phyloP scores from a whole-genome alignment of 2,797 vertebrate species.

The Danio jaintianensis region DNA sequence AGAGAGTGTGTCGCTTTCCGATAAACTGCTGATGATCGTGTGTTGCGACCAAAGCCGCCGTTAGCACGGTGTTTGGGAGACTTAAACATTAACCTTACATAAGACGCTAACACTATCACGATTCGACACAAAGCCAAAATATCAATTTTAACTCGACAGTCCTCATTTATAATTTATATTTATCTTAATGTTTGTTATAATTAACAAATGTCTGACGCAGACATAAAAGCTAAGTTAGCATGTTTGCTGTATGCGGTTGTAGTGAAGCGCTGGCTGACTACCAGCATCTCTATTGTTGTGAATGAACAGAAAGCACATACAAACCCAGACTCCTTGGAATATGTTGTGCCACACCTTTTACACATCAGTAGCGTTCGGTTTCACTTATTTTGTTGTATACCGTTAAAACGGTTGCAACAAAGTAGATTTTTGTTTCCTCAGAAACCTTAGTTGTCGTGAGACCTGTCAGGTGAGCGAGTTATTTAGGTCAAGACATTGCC shows the following conservation, averaged over 20 bases:
- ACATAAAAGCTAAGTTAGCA: background rate
- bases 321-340: background rate
- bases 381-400: background rate
- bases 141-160: background rate
- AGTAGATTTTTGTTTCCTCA: too few relatives aligned
- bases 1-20: background rate
- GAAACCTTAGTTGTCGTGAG: too few relatives aligned
- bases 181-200: background rate
- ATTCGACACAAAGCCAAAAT: background rate
- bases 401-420: background rate
- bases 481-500: too few relatives aligned
- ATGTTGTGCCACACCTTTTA: background rate
- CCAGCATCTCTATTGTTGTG: slow-evolving; percentile 12
- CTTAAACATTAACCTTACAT: background rate
- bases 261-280: background rate
- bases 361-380: background rate
- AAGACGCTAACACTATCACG: slow-evolving; percentile 27
- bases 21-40: background rate
- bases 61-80: background rate
- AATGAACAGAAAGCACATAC: too few relatives aligned
- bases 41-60: background rate
- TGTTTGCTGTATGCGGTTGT: background rate
- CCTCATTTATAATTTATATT: background rate
- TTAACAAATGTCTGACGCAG: background rate
- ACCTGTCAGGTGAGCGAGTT: too few relatives aligned